Conservation (phyloP, 2,113 vertebrate species). For the Macaca mulatta region DNA sequence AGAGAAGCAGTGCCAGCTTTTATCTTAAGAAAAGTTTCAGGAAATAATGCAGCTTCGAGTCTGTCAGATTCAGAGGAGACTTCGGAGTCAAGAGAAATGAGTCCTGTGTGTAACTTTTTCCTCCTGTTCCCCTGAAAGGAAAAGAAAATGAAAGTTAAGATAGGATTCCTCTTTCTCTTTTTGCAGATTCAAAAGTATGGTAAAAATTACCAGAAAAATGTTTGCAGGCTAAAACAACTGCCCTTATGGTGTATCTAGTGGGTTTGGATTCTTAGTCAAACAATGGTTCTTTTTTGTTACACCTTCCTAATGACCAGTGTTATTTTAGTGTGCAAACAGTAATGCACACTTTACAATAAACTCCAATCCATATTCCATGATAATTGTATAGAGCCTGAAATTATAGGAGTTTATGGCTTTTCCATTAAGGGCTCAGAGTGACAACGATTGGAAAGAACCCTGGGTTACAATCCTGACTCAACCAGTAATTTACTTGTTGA, state of each 20-base stretch:
- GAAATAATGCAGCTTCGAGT: slow-evolving; percentile 61
- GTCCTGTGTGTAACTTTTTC: neutral
- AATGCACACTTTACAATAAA: neutral
- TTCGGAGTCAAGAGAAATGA: neutral
- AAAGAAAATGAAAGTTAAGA: slow-evolving; percentile 2
- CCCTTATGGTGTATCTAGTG: neutral
- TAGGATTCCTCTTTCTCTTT: neutral
- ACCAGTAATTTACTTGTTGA: neutral
- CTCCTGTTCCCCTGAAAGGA: neutral
- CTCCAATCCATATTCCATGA: neutral
- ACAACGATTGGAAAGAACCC: neutral
- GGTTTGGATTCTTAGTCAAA: neutral
- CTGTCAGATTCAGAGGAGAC: slow-evolving; percentile 3
- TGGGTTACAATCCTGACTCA: neutral
- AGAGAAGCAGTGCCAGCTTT: slow-evolving; percentile 64
- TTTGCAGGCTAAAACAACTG: neutral
- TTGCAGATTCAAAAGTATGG: neutral
- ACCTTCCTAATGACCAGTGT: rapidly evolving
- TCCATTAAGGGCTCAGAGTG: neutral
- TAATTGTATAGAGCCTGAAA: neutral
- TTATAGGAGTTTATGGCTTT: neutral
- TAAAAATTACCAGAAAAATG: neutral
- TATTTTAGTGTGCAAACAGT: neutral
- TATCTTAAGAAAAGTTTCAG: slow-evolving; percentile 69
- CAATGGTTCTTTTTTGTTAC: neutral